Evolutionary conservation across 2,797 vertebrate genomes (phyloP).

Genomic region (Ctenochaetus hawaiiensis): DNA sequence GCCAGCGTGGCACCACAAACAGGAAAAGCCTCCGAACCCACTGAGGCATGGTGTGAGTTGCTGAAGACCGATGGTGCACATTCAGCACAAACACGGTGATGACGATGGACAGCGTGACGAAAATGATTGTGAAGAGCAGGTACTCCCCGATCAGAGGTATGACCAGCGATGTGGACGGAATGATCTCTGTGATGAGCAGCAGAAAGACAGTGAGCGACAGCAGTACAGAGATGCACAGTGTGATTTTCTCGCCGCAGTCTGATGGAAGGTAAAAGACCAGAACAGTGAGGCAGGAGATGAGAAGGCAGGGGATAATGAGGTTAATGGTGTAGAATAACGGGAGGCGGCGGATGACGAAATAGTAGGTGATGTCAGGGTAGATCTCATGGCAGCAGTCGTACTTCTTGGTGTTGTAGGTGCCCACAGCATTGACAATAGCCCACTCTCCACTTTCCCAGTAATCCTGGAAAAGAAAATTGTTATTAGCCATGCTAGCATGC

Average conservation of each 20-base stretch:
- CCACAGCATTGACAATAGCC: conserved; percentile 90
- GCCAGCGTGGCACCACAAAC: conserved; percentile 83
- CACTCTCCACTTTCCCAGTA: conserved; percentile 97
- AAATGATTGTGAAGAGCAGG: conserved; percentile 95
- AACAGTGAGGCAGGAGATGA: conserved; percentile 94
- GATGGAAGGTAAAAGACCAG: conserved; percentile 95
- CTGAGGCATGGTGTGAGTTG: conserved; percentile 89
- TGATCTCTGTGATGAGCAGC: conserved; percentile 94
- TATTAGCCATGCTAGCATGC: no score
- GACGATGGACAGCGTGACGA: conserved; percentile 93
- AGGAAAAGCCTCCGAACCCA: conserved; percentile 89
- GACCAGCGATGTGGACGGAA: conserved; percentile 93
- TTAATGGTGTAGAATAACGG: conserved; percentile 96
- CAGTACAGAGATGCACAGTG: conserved; percentile 93
- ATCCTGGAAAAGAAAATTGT: conserved; percentile 60
- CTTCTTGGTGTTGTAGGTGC: conserved; percentile 93
- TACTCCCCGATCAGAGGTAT: conserved; percentile 95
- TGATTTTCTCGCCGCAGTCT: conserved; percentile 94
- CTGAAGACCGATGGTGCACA: conserved; percentile 91
- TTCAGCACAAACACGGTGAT: conserved; percentile 94
- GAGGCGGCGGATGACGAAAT: conserved; percentile 90
- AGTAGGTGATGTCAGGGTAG: conserved; percentile 93
- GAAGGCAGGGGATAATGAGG: conserved; percentile 92
- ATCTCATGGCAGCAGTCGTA: conserved; percentile 94
- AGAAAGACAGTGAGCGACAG: conserved; percentile 94